These are phyloP conservation scores for Popillia japonica DNA, from an alignment of 1,140 invertebrate species.

Conservation along the genomic window DNA sequence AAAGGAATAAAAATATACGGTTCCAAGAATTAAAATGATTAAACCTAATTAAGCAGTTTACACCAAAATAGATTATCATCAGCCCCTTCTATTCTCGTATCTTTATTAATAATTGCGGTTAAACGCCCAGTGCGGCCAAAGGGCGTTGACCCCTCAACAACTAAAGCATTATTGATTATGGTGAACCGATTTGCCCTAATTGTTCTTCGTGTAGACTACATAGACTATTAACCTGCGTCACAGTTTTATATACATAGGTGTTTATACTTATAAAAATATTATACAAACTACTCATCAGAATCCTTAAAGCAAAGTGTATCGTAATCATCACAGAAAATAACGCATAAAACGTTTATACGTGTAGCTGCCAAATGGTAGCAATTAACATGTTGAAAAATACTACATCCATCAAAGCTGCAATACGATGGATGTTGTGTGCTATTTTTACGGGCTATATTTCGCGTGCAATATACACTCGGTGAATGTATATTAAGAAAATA, in stretches of 20 bases:
- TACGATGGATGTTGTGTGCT: neutral
- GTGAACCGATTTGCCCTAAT: too few species aligned
- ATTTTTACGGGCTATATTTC: slow-evolving; percentile 1
- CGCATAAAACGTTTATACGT: neutral
- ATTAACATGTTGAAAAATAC: slow-evolving; percentile 10
- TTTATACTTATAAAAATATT: slow-evolving; percentile 5
- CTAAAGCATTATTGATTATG: too few species aligned
- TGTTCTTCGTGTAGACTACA: too few species aligned
- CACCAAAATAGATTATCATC: too few species aligned
- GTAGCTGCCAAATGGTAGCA: slow-evolving; percentile 9
- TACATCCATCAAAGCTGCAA: slow-evolving; percentile 1
- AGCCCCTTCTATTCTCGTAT: too few species aligned
- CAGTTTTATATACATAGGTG: neutral
- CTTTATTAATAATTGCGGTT: too few species aligned
- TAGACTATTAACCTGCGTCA: neutral
- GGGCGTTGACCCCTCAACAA: neutral
- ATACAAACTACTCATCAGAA: neutral
- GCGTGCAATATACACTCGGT: neutral
- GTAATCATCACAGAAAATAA: slow-evolving; percentile 2
- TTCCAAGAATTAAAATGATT: too few species aligned
- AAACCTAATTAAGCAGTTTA: too few species aligned
- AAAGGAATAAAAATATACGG: too few species aligned
- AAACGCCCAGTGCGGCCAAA: neutral
- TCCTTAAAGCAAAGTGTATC: slow-evolving; percentile 13
- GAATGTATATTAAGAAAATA: neutral